Base-by-base conservation (phyloP, 2,113 vertebrate genomes). In the Pavo muticus region DNA sequence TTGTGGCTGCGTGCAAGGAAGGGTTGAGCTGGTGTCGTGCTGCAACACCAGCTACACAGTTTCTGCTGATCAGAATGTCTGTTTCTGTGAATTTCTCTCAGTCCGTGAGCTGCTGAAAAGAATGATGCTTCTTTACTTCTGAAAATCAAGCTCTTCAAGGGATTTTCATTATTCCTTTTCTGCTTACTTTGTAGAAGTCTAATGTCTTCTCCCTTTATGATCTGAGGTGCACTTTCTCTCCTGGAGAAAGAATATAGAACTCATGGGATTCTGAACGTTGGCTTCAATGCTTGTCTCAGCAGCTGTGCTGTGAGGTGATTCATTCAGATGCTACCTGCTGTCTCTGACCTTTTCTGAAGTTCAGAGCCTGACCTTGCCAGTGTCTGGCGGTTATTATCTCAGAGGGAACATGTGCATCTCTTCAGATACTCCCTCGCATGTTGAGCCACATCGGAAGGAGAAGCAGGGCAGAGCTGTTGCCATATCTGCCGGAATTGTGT, bases 121-220 rank as follows among this genome's bases (percentile, higher is more conserved):
- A 76, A 18, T 4, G 1, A 4, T 65, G 23, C 65, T 14, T 84
- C 57, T 87, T 65, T 60, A 64, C 35, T 59, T 89, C 73, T 61
- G 15, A 15, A 45, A 89, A 59, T 70, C 64, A 78, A 75, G n/a
- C 60, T 89, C 59, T 89, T 89, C 42, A 54, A 37, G 75, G 86
- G 92, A 73, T 86, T 47, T 68, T 90, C 44, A 27, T 27, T 61
- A 57, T 92, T 90, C 56, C 52, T 87, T 90, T 87, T 69, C n/a
- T 90, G 10, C 23, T 69, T 79, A 40, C 44, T 80, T 78, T 92
- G 54, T 12, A 37, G 65, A 61, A 91, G 44, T 78, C 10, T 57
- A 11, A 20, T 80, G 79, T 90, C 45, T 84, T 91, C 14, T 8
- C 19, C 4, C 29, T 77, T 63, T 67, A 67, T 61, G 76, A 61